Evolutionary conservation across 23 tunicate species (phyloP).

Genomic region (Styela clava): DNA sequence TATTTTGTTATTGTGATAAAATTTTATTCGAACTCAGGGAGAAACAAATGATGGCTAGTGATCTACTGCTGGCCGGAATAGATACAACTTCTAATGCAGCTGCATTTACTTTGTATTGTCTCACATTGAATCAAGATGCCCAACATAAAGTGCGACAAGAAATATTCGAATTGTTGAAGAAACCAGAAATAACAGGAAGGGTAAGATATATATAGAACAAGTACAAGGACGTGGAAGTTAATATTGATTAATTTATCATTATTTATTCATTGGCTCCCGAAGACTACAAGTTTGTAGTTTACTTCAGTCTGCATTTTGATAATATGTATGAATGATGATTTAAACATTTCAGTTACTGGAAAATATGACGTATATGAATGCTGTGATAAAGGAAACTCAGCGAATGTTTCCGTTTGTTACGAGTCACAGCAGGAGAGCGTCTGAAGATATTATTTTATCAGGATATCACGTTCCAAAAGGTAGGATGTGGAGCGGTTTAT

Average conservation of each 20-base stretch:
- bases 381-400: conserved; percentile 6
- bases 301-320: no score
- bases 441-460: conserved; percentile 14
- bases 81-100: conserved; percentile 25
- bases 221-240: background rate
- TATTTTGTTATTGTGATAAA: no score
- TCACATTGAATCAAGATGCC: background rate
- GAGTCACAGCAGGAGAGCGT: background rate
- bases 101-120: conserved; percentile 17
- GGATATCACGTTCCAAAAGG: conserved; percentile 23
- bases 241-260: no score
- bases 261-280: no score
- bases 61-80: conserved; percentile 10
- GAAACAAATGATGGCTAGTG: background rate
- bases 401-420: conserved; percentile 13
- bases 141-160: conserved; percentile 24
- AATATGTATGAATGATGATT: no score
- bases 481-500: background rate
- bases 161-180: background rate
- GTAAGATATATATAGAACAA: background rate
- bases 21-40: no score
- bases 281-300: no score
- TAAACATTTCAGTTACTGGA: conserved; percentile 10
- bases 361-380: conserved; percentile 15
- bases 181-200: conserved; percentile 1